phyloP scores from a whole-genome alignment of 2,888 invertebrate genomes.

The Crossocerus cetratus region DNA sequence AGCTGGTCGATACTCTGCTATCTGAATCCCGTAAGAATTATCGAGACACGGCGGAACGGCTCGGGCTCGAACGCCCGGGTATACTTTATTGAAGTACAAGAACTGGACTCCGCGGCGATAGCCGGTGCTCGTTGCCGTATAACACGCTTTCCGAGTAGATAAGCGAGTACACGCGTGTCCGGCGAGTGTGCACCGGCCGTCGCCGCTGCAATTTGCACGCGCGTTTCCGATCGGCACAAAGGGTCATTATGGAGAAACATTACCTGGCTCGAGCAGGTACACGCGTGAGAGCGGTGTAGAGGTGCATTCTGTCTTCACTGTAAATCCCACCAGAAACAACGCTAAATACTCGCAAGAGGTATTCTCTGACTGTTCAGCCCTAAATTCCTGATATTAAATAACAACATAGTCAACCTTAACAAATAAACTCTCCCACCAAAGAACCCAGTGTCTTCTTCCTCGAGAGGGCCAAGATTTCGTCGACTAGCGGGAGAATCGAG shows the following conservation, averaged over 20 bases:
- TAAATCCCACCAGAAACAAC: too few relatives aligned
- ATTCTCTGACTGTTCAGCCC: too few relatives aligned
- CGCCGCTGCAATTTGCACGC: conserved; percentile 47
- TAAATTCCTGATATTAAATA: too few relatives aligned
- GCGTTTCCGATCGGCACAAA: conserved; percentile 25
- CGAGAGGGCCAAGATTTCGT: conserved; percentile 5
- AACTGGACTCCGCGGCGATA: too few relatives aligned
- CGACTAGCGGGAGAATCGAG: conserved; percentile 24
- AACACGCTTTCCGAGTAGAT: conserved; percentile 39
- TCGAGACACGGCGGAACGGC: not conserved
- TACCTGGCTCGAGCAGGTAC: conserved; percentile 46
- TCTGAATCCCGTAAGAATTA: not conserved
- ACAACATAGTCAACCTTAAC: too few relatives aligned
- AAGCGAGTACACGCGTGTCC: conserved; percentile 18
- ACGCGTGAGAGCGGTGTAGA: conserved; percentile 11
- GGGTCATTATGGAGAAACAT: conserved; percentile 55
- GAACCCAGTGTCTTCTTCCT: too few relatives aligned
- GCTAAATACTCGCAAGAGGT: too few relatives aligned
- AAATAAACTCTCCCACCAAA: too few relatives aligned
- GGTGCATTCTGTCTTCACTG: too few relatives aligned
- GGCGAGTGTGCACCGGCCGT: conserved; percentile 19
- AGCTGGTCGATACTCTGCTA: not conserved
- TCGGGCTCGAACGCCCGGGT: too few relatives aligned
- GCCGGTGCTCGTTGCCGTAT: conserved; percentile 37
- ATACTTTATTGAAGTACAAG: too few relatives aligned